phyloP scores from a whole-genome alignment of 2,113 vertebrate genomes.

The Symphodus melops region DNA sequence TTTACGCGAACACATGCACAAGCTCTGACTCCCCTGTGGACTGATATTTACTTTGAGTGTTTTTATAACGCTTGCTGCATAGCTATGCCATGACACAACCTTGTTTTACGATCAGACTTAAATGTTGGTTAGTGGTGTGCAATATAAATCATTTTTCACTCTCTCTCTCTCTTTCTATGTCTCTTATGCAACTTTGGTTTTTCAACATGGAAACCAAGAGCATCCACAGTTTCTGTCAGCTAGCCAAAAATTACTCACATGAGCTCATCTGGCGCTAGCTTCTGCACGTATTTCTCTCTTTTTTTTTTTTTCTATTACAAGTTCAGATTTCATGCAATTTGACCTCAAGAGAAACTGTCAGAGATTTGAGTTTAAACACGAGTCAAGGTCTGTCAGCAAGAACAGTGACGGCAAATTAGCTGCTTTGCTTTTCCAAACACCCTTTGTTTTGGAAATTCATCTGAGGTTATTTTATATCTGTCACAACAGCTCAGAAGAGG shows the following conservation, averaged over 20 bases:
- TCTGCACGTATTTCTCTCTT: constrained; percentile 45
- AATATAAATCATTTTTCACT: constrained; percentile 62
- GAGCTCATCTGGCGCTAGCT: constrained; percentile 56
- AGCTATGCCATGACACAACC: constrained; percentile 37
- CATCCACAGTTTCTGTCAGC: constrained; percentile 18
- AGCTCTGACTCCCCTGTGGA: neutral
- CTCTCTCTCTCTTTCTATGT: constrained; percentile 15
- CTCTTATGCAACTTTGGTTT: constrained; percentile 38
- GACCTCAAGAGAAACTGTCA: constrained; percentile 47
- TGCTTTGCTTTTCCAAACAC: constrained; percentile 54
- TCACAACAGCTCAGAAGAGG: constrained; percentile 45
- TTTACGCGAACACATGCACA: constrained; percentile 3
- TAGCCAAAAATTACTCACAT: constrained; percentile 36
- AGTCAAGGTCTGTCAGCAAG: constrained; percentile 45
- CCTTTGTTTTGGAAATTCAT: constrained; percentile 28
- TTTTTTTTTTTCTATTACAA: constrained; percentile 34
- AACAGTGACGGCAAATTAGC: constrained; percentile 46
- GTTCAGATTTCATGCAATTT: constrained; percentile 41
- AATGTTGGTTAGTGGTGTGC: constrained; percentile 35
- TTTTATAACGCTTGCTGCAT: constrained; percentile 27
- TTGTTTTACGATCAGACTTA: constrained; percentile 44
- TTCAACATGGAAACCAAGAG: constrained; percentile 42
- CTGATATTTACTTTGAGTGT: constrained; percentile 6
- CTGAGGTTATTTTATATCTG: constrained; percentile 42
- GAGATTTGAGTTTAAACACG: constrained; percentile 11